Evolutionary conservation across 1,140 invertebrate species (phyloP).

Genomic region (Ladona fulva): DNA sequence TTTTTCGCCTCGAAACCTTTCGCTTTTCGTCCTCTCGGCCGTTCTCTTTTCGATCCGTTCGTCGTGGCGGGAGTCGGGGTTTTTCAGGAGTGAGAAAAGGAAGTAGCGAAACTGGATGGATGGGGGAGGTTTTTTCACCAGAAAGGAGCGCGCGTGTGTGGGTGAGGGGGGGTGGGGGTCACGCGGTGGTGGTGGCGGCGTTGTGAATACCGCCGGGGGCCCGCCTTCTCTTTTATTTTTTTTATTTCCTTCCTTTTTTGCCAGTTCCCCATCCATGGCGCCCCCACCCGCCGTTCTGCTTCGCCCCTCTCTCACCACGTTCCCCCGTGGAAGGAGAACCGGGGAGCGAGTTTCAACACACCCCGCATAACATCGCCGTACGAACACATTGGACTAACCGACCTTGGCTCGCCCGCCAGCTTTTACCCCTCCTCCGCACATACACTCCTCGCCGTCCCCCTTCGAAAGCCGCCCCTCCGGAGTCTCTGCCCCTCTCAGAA

Average conservation of each 20-base stretch:
- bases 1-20: no score
- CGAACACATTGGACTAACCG: neutral
- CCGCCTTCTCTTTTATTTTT: neutral
- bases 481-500: neutral
- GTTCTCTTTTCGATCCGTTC: no score
- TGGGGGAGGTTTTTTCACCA: neutral
- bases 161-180: neutral
- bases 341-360: neutral
- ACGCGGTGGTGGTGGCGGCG: neutral
- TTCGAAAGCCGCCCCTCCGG: neutral
- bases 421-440: neutral
- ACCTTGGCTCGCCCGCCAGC: neutral
- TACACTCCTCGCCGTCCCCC: neutral
- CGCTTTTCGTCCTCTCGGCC: no score
- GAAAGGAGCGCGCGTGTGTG: neutral
- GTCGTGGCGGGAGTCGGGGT: no score
- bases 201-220: slow-evolving; percentile 1
- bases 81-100: neutral
- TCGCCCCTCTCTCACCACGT: neutral
- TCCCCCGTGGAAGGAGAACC: neutral
- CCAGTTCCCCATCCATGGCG: neutral
- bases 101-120: neutral
- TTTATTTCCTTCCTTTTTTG: neutral
- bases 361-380: neutral
- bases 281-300: neutral